Percentiles rank a stretch among this genome's conserved stretches.
phyloP scores from a whole-genome alignment of 2,797 vertebrate genomes.

The Sebastes minor region DNA sequence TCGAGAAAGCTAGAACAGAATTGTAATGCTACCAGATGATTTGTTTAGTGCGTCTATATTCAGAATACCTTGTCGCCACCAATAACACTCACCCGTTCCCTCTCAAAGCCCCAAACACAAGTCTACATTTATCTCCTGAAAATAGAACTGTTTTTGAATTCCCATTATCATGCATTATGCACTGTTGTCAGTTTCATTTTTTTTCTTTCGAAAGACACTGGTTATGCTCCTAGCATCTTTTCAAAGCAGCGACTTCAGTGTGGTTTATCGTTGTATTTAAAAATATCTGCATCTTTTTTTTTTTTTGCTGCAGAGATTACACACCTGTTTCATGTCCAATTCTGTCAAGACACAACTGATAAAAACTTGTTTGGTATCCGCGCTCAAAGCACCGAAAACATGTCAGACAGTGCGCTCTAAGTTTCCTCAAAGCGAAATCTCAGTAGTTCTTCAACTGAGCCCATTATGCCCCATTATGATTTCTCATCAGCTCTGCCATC shows the following conservation, averaged over 20 bases:
- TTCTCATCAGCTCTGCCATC: constrained; percentile 64
- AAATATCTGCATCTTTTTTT: constrained; percentile 47
- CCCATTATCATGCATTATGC: constrained; percentile 65
- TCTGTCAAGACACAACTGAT: constrained; percentile 47
- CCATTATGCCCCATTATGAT: constrained; percentile 63
- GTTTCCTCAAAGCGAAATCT: constrained; percentile 55
- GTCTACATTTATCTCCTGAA: constrained; percentile 54
- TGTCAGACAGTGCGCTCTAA: constrained; percentile 35
- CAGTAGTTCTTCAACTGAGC: constrained; percentile 55
- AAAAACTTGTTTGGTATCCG: constrained; percentile 42
- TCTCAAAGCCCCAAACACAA: constrained; percentile 46
- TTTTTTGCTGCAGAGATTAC: constrained; percentile 15
- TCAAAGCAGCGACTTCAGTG: constrained; percentile 63
- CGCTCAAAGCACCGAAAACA: constrained; percentile 50
- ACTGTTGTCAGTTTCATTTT: constrained; percentile 60
- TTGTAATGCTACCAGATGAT: constrained; percentile 42
- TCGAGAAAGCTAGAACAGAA: constrained; percentile 27
- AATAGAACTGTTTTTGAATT: constrained; percentile 67
- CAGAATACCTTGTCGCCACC: constrained; percentile 57
- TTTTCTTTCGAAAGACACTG: constrained; percentile 39
- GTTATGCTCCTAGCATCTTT: constrained; percentile 58
- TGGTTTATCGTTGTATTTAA: constrained; percentile 45
- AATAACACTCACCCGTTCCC: constrained; percentile 32
- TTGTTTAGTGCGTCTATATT: constrained; percentile 54
- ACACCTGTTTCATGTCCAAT: constrained; percentile 56